phyloP scores from a whole-genome alignment of 2,888 invertebrate genomes.

The Aspidapion aeneum region DNA sequence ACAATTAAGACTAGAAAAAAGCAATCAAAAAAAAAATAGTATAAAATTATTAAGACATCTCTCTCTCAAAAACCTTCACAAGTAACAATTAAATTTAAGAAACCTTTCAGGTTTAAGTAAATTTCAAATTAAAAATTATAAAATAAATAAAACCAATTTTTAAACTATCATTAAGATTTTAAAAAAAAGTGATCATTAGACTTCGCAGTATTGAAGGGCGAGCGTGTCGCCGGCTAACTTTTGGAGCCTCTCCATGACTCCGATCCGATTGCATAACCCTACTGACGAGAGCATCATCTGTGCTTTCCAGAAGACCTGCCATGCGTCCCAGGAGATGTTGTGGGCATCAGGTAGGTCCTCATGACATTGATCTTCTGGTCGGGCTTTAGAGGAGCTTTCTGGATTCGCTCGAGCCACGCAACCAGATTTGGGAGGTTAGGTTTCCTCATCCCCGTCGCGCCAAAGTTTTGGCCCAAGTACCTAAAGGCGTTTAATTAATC shows the following conservation, averaged over 20 bases:
- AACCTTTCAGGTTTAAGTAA: too few species aligned
- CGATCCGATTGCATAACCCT: slow-evolving; percentile 14
- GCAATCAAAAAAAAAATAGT: too few species aligned
- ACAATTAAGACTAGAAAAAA: too few species aligned
- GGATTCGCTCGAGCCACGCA: slow-evolving; percentile 31
- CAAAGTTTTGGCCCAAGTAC: slow-evolving; percentile 25
- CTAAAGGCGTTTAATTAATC: slow-evolving; percentile 14
- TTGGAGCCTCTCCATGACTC: slow-evolving; percentile 8
- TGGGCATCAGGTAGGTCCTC: slow-evolving; percentile 38
- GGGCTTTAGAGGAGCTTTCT: slow-evolving; percentile 41
- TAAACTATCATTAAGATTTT: too few species aligned
- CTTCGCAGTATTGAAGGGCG: not conserved
- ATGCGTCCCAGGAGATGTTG: slow-evolving; percentile 18
- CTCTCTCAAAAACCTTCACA: too few species aligned
- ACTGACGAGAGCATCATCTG: slow-evolving; percentile 13
- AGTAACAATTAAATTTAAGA: too few species aligned
- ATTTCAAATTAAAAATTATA: too few species aligned
- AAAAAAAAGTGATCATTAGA: too few species aligned
- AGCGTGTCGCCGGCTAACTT: slow-evolving; percentile 12
- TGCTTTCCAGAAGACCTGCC: not conserved
- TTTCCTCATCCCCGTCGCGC: slow-evolving; percentile 17
- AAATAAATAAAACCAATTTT: too few species aligned
- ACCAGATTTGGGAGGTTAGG: slow-evolving; percentile 17
- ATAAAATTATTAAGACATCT: too few species aligned
- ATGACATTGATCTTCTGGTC: slow-evolving; percentile 42